Base-by-base conservation (phyloP, 2,797 vertebrate genomes). In the Paratrypauchen microcephalus region DNA sequence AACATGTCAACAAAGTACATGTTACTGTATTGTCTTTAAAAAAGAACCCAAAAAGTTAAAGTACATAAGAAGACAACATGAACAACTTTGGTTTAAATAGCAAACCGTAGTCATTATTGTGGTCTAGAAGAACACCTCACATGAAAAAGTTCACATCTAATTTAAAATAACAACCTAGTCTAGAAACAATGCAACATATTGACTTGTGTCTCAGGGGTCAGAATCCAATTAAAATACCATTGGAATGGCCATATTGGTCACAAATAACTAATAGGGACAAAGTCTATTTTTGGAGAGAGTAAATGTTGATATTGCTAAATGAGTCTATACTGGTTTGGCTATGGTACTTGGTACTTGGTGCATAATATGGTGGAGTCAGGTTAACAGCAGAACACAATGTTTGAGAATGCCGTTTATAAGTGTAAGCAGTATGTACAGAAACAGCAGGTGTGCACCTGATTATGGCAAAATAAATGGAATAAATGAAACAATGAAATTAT, bases 121-220 rank as follows among this genome's bases (percentile, higher is more conserved):
- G 6, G 4, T 11, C 15, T 47, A 8, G 19, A 13, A 11, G 19
- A 39, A 23, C 32, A 39, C 7, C 36, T 21, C 60, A 24, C n/a
- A 23, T 36, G 32, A 54, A 47, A 19, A 66, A 23, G 18, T 6
- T 19, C n/a, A 59, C 55, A 50, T 12, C 62, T 54, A 21, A 72
- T 64, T 64, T 52, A 54, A 64, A 66, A 70, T 26, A 24, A 63
- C 28, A 65, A 63, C 39, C n/a, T 39, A 8, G 13, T 26, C 13
- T 18, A 16, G 23, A 21, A 19, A 26, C 39, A 47, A 7, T 1
- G n/a, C 36, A 32, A 6, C 9, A 58, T 66, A 45, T 60, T 72
- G 57, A 54, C 24, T 50, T 19, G 36, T 6, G 23, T 8, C 8
- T 45, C n/a, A 45, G 2, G 2, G 26, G 73, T 59, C 32, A 61